Percentiles rank a stretch among this genome's conserved stretches.
These are phyloP conservation scores for Burhinus oedicnemus DNA, from an alignment of 2,113 vertebrate genomes.

Conservation along the genomic window DNA sequence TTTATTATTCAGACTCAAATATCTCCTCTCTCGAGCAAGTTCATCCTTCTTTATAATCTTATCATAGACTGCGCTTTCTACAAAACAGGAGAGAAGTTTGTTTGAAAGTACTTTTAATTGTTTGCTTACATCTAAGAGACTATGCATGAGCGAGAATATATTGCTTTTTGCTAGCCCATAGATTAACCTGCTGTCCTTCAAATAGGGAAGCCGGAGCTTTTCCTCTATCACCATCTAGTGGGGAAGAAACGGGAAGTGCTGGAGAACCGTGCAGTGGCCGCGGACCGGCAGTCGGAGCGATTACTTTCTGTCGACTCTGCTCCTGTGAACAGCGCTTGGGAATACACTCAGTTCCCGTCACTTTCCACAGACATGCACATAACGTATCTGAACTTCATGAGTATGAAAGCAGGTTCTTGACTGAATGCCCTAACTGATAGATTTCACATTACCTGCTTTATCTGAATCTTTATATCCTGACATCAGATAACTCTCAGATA, in stretches of 20 bases:
- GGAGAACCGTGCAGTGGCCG: not conserved
- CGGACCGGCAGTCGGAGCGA: too few species aligned
- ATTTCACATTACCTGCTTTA: not conserved
- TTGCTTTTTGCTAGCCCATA: rapidly evolving
- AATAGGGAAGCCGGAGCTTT: not conserved
- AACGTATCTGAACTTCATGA: rapidly evolving
- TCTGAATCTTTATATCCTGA: not conserved
- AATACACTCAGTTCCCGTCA: too few species aligned
- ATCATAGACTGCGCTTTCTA: not conserved
- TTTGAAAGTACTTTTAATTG: not conserved
- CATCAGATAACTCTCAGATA: not conserved
- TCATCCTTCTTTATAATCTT: not conserved
- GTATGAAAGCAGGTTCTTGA: rapidly evolving
- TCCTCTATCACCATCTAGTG: conserved; percentile 11
- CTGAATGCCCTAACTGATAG: rapidly evolving
- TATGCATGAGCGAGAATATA: rapidly evolving
- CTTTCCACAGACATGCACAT: rapidly evolving
- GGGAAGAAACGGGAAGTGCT: rapidly evolving
- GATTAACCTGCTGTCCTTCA: rapidly evolving
- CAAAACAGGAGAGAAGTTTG: not conserved
- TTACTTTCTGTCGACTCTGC: too few species aligned
- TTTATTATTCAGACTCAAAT: not conserved
- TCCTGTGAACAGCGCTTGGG: too few species aligned
- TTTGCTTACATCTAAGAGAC: rapidly evolving
- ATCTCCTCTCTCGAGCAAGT: not conserved